Evolutionary conservation across 2,113 vertebrate species (phyloP).

Genomic region (Alligator mississippiensis): DNA sequence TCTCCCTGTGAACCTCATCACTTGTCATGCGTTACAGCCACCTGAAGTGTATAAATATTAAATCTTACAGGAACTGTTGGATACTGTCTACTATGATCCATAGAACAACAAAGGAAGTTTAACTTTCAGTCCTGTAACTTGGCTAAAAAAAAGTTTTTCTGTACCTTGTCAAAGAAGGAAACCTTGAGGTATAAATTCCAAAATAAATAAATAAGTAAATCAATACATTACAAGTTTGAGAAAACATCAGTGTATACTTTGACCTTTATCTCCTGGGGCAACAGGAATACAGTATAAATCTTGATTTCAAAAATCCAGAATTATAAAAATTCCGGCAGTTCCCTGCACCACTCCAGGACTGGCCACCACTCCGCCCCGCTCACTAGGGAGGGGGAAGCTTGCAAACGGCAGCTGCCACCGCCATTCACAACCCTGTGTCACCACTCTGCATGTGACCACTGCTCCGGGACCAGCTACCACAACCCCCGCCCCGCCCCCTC

Average conservation of each 20-base stretch:
- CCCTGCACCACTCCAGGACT: too few species aligned
- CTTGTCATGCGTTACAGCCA: neutral
- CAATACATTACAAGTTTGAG: neutral
- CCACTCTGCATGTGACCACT: too few species aligned
- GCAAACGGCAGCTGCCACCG: too few species aligned
- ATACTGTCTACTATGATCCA: neutral
- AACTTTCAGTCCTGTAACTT: neutral
- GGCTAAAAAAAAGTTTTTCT: neutral
- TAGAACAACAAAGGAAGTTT: neutral
- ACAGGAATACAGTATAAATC: neutral
- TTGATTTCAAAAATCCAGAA: too few species aligned
- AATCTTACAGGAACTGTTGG: neutral
- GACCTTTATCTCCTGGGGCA: neutral
- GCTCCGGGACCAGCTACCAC: too few species aligned
- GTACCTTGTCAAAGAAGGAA: neutral
- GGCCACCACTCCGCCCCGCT: too few species aligned
- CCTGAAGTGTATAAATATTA: neutral
- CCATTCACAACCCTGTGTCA: too few species aligned
- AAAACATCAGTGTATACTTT: neutral
- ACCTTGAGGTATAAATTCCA: neutral
- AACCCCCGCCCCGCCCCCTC: too few species aligned
- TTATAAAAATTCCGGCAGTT: too few species aligned
- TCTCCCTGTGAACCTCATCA: neutral
- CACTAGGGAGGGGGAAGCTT: too few species aligned
- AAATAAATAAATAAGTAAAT: neutral